phyloP scores from a whole-genome alignment of 2,888 invertebrate genomes.

The Leistus spinibarbis region DNA sequence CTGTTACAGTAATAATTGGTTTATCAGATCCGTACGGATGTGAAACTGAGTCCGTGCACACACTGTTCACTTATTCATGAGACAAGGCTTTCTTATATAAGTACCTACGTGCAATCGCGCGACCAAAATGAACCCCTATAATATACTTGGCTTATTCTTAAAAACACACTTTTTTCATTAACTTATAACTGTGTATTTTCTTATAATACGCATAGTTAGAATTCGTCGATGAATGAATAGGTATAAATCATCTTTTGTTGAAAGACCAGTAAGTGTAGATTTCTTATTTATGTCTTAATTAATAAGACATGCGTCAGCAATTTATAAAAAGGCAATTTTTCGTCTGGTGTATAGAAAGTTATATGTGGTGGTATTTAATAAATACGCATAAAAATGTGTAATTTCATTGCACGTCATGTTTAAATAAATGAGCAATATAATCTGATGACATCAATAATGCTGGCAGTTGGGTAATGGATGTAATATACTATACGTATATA shows the following conservation, averaged over 20 bases:
- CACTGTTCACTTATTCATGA: constrained; percentile 30
- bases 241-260: neutral
- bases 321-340: neutral
- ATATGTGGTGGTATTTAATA: neutral
- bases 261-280: neutral
- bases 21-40: constrained; percentile 42
- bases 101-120: neutral
- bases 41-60: neutral
- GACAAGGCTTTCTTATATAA: neutral
- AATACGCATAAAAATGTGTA: neutral
- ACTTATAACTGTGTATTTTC: too few species aligned
- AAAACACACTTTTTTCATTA: too few species aligned
- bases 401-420: neutral
- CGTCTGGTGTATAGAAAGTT: neutral
- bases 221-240: too few species aligned
- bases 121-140: neutral
- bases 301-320: neutral
- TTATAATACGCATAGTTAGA: too few species aligned
- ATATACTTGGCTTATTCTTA: neutral
- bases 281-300: neutral
- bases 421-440: neutral
- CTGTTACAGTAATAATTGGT: constrained; percentile 45
- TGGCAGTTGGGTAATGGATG: neutral
- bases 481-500: neutral
- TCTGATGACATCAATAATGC: neutral